These are phyloP conservation scores for Podocnemis expansa DNA, from an alignment of 2,113 vertebrate genomes.

Conservation along the genomic window DNA sequence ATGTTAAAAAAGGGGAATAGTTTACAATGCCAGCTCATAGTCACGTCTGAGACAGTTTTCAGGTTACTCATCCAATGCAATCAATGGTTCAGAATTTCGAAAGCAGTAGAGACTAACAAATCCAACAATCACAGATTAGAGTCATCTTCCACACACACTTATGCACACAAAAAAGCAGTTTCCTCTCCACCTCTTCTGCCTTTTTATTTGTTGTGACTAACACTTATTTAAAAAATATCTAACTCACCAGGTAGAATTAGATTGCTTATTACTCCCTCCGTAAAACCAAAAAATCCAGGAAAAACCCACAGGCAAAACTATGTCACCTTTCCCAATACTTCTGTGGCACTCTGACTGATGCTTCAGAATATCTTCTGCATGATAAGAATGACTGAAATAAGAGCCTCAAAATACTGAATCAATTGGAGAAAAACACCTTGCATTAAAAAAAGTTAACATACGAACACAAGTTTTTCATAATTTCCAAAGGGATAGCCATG, in stretches of 20 bases:
- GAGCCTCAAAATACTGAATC: neutral
- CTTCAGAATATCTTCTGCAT: neutral
- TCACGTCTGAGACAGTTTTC: neutral
- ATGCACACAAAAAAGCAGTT: neutral
- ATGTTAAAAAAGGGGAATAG: neutral
- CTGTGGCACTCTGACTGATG: neutral
- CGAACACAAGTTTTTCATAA: no score
- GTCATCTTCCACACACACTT: neutral
- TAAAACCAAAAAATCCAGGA: neutral
- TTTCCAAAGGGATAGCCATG: no score
- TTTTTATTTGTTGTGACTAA: neutral
- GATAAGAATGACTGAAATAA: neutral
- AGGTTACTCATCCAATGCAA: neutral
- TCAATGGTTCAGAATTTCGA: neutral
- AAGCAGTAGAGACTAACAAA: neutral
- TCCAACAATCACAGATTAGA: neutral
- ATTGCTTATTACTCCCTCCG: neutral
- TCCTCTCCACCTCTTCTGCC: neutral
- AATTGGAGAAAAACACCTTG: neutral
- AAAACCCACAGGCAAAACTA: neutral
- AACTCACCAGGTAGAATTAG: neutral
- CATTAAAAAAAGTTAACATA: neutral
- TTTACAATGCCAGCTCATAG: slow-evolving; percentile 9
- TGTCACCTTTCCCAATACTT: neutral
- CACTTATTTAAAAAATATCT: neutral